phyloP scores from a whole-genome alignment of 2,888 invertebrate species.

The Teleogryllus oceanicus region DNA sequence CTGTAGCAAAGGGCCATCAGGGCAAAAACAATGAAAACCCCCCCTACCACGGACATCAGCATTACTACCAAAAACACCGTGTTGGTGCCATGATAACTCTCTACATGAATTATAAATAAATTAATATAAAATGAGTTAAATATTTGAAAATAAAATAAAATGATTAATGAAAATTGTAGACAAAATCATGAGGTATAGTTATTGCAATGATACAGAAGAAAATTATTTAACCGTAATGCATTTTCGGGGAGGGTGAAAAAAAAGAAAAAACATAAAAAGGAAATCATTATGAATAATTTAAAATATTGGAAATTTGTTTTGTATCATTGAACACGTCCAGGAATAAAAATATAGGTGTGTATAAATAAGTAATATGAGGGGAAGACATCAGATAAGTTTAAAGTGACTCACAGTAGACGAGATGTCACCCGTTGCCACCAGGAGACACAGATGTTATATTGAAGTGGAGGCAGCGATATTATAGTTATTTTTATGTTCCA shows the following conservation, averaged over 20 bases:
- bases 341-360: background rate
- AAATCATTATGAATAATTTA: background rate
- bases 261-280: background rate
- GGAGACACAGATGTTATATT: background rate
- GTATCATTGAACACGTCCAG: background rate
- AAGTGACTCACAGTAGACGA: constrained; percentile 35
- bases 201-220: too few species aligned
- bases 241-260: background rate
- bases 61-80: constrained; percentile 96
- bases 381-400: constrained; percentile 20
- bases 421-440: constrained; percentile 18
- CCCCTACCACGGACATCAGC: constrained; percentile 98
- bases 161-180: background rate
- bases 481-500: background rate
- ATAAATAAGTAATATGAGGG: background rate
- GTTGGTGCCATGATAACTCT: constrained; percentile 96
- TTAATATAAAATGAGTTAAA: background rate
- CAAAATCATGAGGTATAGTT: background rate
- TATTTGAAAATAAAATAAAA: background rate
- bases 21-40: constrained; percentile 98
- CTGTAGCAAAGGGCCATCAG: constrained; percentile 99
- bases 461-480: background rate
- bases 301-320: background rate
- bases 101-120: constrained; percentile 54
- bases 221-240: too few species aligned